Evolutionary conservation across 2,113 vertebrate genomes (phyloP).

Genomic region (Bubo bubo): DNA sequence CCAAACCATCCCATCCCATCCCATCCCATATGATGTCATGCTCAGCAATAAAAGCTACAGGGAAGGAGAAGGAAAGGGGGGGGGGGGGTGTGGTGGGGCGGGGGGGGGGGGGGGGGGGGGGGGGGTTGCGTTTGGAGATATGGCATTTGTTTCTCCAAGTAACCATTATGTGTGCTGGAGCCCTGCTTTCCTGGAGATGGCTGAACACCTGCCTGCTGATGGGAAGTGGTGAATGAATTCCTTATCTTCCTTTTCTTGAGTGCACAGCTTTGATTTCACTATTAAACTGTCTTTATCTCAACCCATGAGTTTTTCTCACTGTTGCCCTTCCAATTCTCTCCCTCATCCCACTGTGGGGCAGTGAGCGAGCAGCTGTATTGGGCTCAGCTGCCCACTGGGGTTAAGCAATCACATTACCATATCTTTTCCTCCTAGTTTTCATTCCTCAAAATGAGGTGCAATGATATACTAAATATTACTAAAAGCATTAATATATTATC

Average conservation of each 20-base stretch:
- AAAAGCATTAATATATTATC: not conserved
- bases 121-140: rapidly evolving
- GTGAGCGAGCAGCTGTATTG: rapidly evolving
- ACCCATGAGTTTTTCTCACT: not conserved
- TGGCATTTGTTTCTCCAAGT: rapidly evolving
- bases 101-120: too few species aligned
- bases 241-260: not conserved
- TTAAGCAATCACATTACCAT: not conserved
- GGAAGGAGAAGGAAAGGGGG: not conserved
- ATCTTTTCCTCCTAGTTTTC: not conserved
- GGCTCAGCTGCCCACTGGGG: not conserved
- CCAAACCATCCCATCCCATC: not conserved
- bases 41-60: not conserved
- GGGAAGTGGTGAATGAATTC: not conserved
- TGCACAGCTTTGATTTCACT: not conserved
- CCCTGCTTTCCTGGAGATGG: not conserved
- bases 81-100: too few species aligned
- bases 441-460: not conserved
- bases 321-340: not conserved
- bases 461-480: not conserved
- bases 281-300: not conserved
- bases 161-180: rapidly evolving
- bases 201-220: not conserved
- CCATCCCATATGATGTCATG: rapidly evolving
- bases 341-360: too few species aligned